Base-by-base conservation (phyloP, 2,113 vertebrate species). In the Paradoxurus hermaphroditus region DNA sequence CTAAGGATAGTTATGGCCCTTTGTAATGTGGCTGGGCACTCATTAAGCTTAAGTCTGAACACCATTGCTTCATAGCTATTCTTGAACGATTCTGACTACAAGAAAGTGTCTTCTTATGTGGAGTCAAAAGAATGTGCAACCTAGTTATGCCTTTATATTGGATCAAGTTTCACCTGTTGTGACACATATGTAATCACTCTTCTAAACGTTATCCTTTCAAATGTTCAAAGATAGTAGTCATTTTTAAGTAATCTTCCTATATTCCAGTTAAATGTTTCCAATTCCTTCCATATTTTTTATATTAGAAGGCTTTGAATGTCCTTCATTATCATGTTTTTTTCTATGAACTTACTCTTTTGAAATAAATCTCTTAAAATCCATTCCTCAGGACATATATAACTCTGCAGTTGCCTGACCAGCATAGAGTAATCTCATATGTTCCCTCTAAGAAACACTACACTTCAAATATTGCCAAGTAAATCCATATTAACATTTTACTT, bases 171-270 rank as follows among this genome's bases (percentile, higher is more conserved):
- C 34, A 39, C 23, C 10, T 31, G 9, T 90, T 88, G 34, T 84
- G 27, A 53, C 51, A 44, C 51, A 86, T n/a, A 41, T 13, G 39
- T 85, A 91, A 93, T 73, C 72, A 75, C n/a, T 94, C 62, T 84
- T 83, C 34, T 18, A 90, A 87, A 94, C 87, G 19, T 39, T 51
- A 70, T 90, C 39, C n/a, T 95, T 92, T 78, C 29, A 75, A 83
- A 79, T 72, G 19, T 70, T 78, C 56, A 85, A 94, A 91, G 36
- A 53, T 5, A 44, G 25, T n/a, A 51, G n/a, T 36, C 86, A 29
- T 59, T 91, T 98, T 93, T 89, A 94, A 91, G 82, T 84, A 86
- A 82, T 81, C 10, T 41, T 85, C n/a, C 53, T 36, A 5, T 88
- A 72, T 68, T 62, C 18, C 14, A 13, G 1, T 62, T 96, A 95